phyloP scores from a whole-genome alignment of 2,113 vertebrate species.

The Desmodus rotundus region DNA sequence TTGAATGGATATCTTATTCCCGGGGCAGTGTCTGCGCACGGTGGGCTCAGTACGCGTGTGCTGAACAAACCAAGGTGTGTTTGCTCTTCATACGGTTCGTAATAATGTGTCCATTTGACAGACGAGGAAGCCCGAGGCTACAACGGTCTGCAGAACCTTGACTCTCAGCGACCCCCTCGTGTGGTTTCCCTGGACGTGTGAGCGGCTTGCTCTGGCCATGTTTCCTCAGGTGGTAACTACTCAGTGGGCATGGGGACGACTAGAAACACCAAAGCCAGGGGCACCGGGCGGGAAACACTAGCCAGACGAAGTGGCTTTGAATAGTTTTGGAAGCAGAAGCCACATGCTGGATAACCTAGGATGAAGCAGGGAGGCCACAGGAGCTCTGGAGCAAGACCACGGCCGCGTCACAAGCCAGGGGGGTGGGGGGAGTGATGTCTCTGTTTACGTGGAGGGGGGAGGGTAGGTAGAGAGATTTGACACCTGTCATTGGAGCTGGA shows the following conservation, averaged over 20 bases:
- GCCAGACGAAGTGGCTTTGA: background rate
- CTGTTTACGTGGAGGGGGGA: conserved; percentile 32
- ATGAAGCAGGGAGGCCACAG: background rate
- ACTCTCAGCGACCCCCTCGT: too few species aligned
- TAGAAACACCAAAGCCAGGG: too few species aligned
- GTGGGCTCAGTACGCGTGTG: too few species aligned
- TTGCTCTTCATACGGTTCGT: too few species aligned
- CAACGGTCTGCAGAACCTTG: too few species aligned
- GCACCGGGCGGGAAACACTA: accelerated
- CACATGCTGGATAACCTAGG: background rate
- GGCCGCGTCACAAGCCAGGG: background rate
- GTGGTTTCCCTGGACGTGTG: too few species aligned
- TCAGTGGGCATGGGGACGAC: accelerated
- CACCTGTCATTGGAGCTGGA: conserved; percentile 49
- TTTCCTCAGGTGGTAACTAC: too few species aligned
- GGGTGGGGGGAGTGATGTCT: background rate
- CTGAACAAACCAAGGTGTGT: too few species aligned
- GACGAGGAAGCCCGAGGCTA: too few species aligned
- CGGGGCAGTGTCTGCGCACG: too few species aligned
- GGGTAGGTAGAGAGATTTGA: conserved; percentile 26
- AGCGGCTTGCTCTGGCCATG: too few species aligned
- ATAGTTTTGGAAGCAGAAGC: background rate
- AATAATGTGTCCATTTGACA: accelerated
- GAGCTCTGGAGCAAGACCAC: too few species aligned
- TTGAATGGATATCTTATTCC: background rate